phyloP scores from a whole-genome alignment of 1,140 invertebrate genomes.

The Contarinia nasturtii region DNA sequence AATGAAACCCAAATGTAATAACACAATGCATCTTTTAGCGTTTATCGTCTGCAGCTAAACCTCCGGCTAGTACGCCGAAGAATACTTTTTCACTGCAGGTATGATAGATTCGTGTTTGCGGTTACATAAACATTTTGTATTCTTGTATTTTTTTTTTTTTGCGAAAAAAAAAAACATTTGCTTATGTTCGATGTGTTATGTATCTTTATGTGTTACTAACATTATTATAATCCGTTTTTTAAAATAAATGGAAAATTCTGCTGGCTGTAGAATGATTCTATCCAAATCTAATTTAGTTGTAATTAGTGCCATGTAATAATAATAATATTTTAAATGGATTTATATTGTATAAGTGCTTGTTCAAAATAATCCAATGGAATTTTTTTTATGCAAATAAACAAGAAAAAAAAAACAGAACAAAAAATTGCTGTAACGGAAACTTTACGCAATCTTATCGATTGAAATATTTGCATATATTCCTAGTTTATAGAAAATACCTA shows the following conservation, averaged over 20 bases:
- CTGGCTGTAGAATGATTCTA: neutral
- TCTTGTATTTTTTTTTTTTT: constrained; percentile 4
- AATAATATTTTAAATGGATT: constrained; percentile 7
- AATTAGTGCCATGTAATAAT: neutral
- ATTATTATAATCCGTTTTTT: neutral
- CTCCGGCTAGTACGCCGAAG: constrained; percentile 18
- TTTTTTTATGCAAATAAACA: no score
- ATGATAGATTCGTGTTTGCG: constrained; percentile 9
- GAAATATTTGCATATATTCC: no score
- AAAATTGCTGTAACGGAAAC: no score
- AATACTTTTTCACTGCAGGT: constrained; percentile 24
- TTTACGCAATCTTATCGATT: no score
- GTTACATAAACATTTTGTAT: neutral
- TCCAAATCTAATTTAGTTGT: neutral
- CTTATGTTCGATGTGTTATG: no score
- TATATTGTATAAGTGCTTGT: constrained; percentile 7
- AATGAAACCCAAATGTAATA: no score
- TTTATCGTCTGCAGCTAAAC: constrained; percentile 3
- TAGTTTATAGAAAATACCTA: no score
- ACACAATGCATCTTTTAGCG: constrained; percentile 1
- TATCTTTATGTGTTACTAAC: no score
- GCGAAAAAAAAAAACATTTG: neutral
- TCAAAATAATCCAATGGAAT: constrained; percentile 5
- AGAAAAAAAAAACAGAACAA: no score
- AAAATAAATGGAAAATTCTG: neutral